Conservation (phyloP, 1,140 invertebrate genomes). For the Portunus trituberculatus region DNA sequence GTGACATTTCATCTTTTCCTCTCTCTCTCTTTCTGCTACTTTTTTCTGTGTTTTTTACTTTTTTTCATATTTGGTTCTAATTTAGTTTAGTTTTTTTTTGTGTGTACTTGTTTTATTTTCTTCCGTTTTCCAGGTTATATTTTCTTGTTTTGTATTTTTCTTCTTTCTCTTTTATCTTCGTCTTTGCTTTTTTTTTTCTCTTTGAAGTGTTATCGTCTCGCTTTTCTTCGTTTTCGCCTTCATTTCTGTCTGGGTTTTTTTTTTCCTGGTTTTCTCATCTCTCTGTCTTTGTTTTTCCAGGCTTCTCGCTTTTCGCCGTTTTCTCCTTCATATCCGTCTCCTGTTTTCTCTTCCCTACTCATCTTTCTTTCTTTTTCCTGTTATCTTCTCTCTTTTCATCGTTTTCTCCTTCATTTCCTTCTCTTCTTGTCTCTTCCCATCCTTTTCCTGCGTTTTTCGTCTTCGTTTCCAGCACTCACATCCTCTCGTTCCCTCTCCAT, state of each 20-base stretch:
- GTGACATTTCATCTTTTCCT: background rate
- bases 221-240: no score
- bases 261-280: background rate
- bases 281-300: background rate
- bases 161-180: background rate
- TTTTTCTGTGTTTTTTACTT: background rate
- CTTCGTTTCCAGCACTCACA: background rate
- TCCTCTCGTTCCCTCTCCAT: background rate
- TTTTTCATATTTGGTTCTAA: background rate
- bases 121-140: background rate
- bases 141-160: background rate
- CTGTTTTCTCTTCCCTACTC: background rate
- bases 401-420: background rate
- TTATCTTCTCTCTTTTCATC: background rate
- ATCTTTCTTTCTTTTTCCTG: background rate
- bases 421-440: background rate
- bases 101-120: background rate
- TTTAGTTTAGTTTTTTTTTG: background rate
- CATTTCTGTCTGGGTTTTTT: no score
- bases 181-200: background rate
- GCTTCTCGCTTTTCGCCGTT: background rate
- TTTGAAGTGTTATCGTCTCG: background rate
- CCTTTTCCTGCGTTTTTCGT: background rate
- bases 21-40: background rate
- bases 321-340: background rate